Evolutionary conservation across 2,113 vertebrate species (phyloP).

Genomic region (Zosterops lateralis): DNA sequence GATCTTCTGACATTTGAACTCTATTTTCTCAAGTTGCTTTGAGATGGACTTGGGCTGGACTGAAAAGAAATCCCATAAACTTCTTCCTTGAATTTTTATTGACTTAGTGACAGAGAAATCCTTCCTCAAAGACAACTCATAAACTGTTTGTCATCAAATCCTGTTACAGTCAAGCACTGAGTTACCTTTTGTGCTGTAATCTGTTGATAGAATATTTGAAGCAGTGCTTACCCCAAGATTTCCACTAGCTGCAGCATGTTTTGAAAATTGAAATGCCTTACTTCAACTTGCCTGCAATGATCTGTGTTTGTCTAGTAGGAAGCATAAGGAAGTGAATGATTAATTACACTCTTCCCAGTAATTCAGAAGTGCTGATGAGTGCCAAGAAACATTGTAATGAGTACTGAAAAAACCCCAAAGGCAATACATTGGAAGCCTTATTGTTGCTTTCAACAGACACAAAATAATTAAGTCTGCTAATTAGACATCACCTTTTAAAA

Average conservation of each 20-base stretch:
- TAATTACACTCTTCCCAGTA: slow-evolving; percentile 52
- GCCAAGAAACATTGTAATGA: slow-evolving; percentile 23
- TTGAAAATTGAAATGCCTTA: slow-evolving; percentile 9
- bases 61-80: neutral
- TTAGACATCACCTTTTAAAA: neutral
- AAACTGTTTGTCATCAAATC: neutral
- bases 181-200: slow-evolving; percentile 14
- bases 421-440: neutral
- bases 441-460: neutral
- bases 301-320: slow-evolving; percentile 11
- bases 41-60: neutral
- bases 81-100: neutral
- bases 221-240: neutral
- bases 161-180: neutral
- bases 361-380: slow-evolving; percentile 45
- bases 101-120: neutral
- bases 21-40: neutral
- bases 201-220: slow-evolving; percentile 34
- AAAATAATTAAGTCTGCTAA: slow-evolving; percentile 7
- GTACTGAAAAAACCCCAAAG: neutral
- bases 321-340: slow-evolving; percentile 46
- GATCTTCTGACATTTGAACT: neutral
- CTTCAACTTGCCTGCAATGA: slow-evolving; percentile 28
- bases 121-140: neutral
- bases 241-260: slow-evolving; percentile 16